Evolutionary conservation across 2,888 invertebrate species (phyloP).

Genomic region (Caenorhabditis sinica): DNA sequence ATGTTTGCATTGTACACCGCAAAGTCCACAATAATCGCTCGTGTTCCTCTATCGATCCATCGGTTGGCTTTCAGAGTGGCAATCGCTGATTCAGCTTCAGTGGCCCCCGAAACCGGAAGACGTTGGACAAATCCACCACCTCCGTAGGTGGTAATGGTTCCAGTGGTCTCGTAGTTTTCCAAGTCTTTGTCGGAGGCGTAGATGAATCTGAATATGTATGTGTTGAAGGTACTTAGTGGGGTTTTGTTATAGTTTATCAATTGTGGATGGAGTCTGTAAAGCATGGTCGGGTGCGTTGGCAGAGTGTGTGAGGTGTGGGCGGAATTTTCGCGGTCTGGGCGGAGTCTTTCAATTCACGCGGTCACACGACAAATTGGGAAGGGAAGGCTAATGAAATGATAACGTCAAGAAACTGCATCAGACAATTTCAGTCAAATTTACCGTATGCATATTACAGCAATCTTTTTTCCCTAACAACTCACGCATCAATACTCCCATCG

Average conservation of each 20-base stretch:
- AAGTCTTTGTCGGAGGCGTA: conserved; percentile 82
- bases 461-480: conserved; percentile 35
- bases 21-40: conserved; percentile 89
- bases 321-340: no score
- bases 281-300: no score
- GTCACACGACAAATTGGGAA: no score
- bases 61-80: conserved; percentile 83
- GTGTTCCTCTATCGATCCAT: conserved; percentile 89
- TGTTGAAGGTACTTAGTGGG: no score
- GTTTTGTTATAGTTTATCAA: no score
- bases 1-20: conserved; percentile 89
- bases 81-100: conserved; percentile 61
- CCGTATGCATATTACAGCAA: no score
- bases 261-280: no score
- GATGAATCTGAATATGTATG: conserved; percentile 84
- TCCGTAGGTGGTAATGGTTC: conserved; percentile 84
- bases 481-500: conserved; percentile 85
- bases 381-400: no score
- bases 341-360: no score
- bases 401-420: no score
- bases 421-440: no score
- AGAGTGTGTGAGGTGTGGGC: no score
- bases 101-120: conserved; percentile 83
- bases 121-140: conserved; percentile 85
- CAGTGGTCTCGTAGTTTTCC: conserved; percentile 83